Evolutionary conservation across 2,888 invertebrate genomes (phyloP).

Genomic region (Microctonus brassicae): DNA sequence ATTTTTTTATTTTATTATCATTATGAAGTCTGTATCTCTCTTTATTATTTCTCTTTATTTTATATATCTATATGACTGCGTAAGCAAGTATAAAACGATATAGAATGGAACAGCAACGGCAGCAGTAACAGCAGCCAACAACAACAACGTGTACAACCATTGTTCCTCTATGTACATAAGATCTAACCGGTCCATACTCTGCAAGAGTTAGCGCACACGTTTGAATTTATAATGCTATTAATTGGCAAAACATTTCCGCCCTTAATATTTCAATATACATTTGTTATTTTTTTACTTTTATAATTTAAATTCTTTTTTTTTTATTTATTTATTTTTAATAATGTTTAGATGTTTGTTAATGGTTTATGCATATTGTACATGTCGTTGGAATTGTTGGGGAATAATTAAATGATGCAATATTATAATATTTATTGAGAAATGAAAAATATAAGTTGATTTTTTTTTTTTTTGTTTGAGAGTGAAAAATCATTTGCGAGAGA

Average conservation of each 20-base stretch:
- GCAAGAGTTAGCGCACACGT: constrained; percentile 42
- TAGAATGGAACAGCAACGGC: neutral
- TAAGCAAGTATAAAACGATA: constrained; percentile 32
- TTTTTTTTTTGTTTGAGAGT: neutral
- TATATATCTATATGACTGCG: constrained; percentile 22
- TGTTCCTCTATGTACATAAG: constrained; percentile 62
- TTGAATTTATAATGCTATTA: constrained; percentile 63
- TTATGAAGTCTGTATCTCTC: constrained; percentile 6
- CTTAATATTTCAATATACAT: constrained; percentile 59
- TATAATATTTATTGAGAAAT: too few relatives aligned
- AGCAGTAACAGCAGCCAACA: neutral
- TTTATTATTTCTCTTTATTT: constrained; percentile 9
- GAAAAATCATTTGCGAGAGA: constrained; percentile 10
- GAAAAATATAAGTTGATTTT: neutral
- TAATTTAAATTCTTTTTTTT: neutral
- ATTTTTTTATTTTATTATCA: neutral
- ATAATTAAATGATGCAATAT: too few relatives aligned
- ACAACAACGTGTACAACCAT: constrained; percentile 49
- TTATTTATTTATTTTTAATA: neutral
- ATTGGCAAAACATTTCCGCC: constrained; percentile 60
- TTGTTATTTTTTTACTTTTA: constrained; percentile 36
- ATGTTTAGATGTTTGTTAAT: neutral
- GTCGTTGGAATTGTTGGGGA: too few relatives aligned
- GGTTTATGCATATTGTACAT: too few relatives aligned
- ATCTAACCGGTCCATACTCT: constrained; percentile 59